Evolutionary conservation across 2,113 vertebrate species (phyloP), one percentile per base, ranked within the genome.

Genomic region (Xenus cinereus): DNA sequence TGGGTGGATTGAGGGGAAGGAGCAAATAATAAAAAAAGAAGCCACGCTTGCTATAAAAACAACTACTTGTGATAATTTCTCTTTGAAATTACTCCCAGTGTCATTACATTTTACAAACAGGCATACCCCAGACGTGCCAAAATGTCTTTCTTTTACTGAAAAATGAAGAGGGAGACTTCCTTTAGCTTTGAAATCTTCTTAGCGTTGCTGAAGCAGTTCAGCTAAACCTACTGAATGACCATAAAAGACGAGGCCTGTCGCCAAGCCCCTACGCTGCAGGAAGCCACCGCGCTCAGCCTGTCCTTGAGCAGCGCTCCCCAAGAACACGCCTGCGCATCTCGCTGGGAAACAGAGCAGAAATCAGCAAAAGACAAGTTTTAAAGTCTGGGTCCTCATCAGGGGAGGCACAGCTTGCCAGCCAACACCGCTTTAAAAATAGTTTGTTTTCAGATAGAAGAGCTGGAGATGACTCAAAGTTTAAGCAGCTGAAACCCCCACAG

Each of bases 371-470:
- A 50, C 50, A 80, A 45, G 51, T 69, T 80, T 46, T 23, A 37
- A 92, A 81, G 73, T 26, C 71, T 28, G 54, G 18, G 69, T 46
- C 10, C 46, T 73, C 74, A 26, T 18, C 33, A 54, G 46, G 50
- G 37, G 77, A 93, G n/a, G 48, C 41, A 45, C 18, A 84, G 73
- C 54, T 75, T 81, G 51, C 30, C 76, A 96, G 68, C 21, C 78
- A 95, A 56, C 72, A 79, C 4, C 4, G 41, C 41, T 80, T 78
- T 90, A 60, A 87, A 94, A 93, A 74, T 26, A 67, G 54, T 28
- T 81, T 84, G 4, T 96, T 95, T 94, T 90, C 89, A 91, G 85
- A 92, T 5, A 73, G 59, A 87, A 81, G 81, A 88, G 54, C 28
- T 64, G 6, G 22, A 80, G 84, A 80, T 84, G 41, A 83, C 77